Evolutionary conservation across 2,113 vertebrate species (phyloP), one percentile per base, ranked within the genome.

Genomic region (Clinocottus analis): DNA sequence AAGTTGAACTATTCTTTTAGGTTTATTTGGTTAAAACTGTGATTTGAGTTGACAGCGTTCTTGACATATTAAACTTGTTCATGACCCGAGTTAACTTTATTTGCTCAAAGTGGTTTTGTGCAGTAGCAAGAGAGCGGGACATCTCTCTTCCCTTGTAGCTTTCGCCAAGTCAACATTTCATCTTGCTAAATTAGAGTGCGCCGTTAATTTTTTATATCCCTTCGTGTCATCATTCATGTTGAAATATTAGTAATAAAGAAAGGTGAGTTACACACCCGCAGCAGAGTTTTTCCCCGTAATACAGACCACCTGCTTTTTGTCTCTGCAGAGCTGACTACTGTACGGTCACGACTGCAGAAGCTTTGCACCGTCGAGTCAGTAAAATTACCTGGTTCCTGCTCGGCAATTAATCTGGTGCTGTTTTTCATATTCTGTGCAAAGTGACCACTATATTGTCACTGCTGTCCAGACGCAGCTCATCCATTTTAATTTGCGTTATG

Each of bases 401-500:
- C 19, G 60, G 33, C 27, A 45, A 68, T 67, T 70, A 72, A 76
- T 77, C 76, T 58, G 6, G 4, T 33, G n/a, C n/a, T 11, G 13
- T 72, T 62, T 75, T 47, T 63, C 19, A 25, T 49, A 31, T 58
- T 84, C 9, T 63, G 16, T 72, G 35, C 61, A 70, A 87, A 45
- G 58, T 76, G 65, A 53, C 49, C 55, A 66, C 21, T 85, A 55
- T 51, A 55, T 56, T 60, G 29, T 59, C 12, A 17, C 33, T 29
- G 33, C 45, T 59, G 2, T 49, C 72, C 59, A 70, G 9, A 47
- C 27, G n/a, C 12, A 56, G 16, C 49, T 37, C 63, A 62, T 75
- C 21, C 27, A 77, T 86, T 80, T 65, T 21, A 37, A 84, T 74
- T 63, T 58, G 63, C 21, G 62, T 80, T 78, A 53, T 51, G 51